phyloP scores from a whole-genome alignment of 2,888 invertebrate genomes.

The Apodemia mormo region DNA sequence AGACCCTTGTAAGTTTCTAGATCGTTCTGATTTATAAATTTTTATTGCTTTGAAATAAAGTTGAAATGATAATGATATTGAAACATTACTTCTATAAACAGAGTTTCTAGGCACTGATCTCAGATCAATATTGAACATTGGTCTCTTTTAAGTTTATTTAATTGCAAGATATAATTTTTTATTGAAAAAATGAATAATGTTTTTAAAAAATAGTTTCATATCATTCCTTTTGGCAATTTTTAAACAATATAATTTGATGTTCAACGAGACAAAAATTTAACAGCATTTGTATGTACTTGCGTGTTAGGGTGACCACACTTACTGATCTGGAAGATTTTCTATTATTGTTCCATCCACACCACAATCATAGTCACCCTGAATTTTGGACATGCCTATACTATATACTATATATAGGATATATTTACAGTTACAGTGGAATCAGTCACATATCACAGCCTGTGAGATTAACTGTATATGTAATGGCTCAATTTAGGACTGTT shows the following conservation, averaged over 20 bases:
- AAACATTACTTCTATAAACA: too few species aligned
- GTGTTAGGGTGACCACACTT: background rate
- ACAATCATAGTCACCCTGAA: slow-evolving; percentile 23
- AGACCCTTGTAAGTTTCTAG: too few species aligned
- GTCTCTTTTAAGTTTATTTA: too few species aligned
- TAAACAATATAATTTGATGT: background rate
- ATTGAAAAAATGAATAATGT: too few species aligned
- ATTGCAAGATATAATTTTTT: too few species aligned
- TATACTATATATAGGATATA: slow-evolving; percentile 44
- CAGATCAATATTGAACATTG: too few species aligned
- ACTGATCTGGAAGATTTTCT: background rate
- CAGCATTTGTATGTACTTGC: slow-evolving; percentile 12
- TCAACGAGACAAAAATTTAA: slow-evolving; percentile 4
- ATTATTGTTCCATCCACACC: background rate
- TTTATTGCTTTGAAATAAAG: too few species aligned
- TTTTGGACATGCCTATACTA: slow-evolving; percentile 28
- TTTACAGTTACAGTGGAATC: slow-evolving; percentile 49
- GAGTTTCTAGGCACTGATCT: too few species aligned
- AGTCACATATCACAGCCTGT: slow-evolving; percentile 56
- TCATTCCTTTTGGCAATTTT: too few species aligned
- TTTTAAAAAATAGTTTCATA: too few species aligned
- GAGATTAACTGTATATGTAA: slow-evolving; percentile 40
- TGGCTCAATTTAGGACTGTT: slow-evolving; percentile 44
- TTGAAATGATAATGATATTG: too few species aligned
- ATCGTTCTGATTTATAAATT: too few species aligned